Base-by-base conservation (phyloP, 2,888 invertebrate species). In the Campaea margaritaria region DNA sequence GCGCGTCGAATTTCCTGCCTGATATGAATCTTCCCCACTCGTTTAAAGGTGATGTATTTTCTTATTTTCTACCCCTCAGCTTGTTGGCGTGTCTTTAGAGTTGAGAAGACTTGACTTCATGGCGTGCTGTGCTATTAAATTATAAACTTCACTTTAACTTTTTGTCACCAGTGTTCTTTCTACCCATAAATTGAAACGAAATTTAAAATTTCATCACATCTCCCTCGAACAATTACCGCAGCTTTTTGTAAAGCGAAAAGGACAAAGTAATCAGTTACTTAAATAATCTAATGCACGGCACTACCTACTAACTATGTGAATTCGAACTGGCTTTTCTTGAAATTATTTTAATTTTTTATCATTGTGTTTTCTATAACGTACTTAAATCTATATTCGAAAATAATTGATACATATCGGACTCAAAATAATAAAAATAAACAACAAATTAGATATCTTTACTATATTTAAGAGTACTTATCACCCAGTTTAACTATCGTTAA, bases 1-100 rank as follows among this genome's bases (percentile, higher is more conserved):
- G 86, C 85, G 84, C 85, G 81, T 87, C 83, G 90, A 91, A 91
- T 91, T 91, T 91, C 91, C 91, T 90, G 91, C 75, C 75, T 77
- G 92, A 92, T 91, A 91, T 85, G 90, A 89, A 91, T 91, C 91
- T 91, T 91, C 91, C 91, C 90, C 85, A 83, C 87, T 91, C 89
- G 86, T 82, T 91, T 91, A 88, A 89, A 91, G 91, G 91, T 92
- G 91, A 92, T 91, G 90, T 91, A 91, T 91, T 90, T 89, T 87
- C 87, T 85, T 86, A 89, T 91, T 69, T 89, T 86, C 85, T 84
- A 82, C 87, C 89, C 87, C 83, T 73, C 64, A 69, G 73, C 71
- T 75, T 72, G 74, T 73, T 69, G 69, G 67, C 72, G 73, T 65
- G 68, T 69, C 73, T 72, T 74, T 71, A 67, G 70, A 71, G 68